These are phyloP conservation scores for Tarsius wallacei DNA, from an alignment of 2,797 vertebrate genomes.

Conservation along the genomic window DNA sequence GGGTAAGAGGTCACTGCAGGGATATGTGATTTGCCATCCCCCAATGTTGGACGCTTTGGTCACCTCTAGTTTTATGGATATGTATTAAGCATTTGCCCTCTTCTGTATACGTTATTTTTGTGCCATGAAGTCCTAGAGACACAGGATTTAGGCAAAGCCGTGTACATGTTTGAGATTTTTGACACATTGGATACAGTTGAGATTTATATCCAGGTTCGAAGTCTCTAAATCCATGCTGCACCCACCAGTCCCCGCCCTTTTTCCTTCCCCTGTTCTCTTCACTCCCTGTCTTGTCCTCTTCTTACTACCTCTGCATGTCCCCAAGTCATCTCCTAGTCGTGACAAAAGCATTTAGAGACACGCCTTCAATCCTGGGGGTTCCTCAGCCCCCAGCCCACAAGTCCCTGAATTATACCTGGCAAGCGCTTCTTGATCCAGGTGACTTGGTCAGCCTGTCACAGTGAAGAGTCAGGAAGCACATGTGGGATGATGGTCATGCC, in stretches of 20 bases:
- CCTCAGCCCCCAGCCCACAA: too few species aligned
- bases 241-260: rapidly evolving
- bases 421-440: rapidly evolving
- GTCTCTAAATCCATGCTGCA: neutral
- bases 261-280: rapidly evolving
- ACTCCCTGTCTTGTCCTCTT: neutral
- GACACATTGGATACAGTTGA: neutral
- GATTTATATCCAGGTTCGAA: neutral
- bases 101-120: rapidly evolving
- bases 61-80: neutral
- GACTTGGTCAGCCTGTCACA: rapidly evolving
- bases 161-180: neutral
- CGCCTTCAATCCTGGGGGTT: neutral
- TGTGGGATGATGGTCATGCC: rapidly evolving
- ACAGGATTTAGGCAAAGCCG: neutral
- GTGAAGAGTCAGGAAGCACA: neutral
- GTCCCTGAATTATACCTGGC: too few species aligned
- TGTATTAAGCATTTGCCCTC: neutral
- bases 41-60: neutral
- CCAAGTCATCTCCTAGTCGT: neutral
- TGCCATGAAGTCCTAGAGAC: neutral
- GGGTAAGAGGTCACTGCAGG: rapidly evolving
- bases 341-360: neutral
- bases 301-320: neutral
- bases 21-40: neutral